Evolutionary conservation across 2,113 vertebrate species (phyloP).

Genomic region (Oncorhynchus tshawytscha): DNA sequence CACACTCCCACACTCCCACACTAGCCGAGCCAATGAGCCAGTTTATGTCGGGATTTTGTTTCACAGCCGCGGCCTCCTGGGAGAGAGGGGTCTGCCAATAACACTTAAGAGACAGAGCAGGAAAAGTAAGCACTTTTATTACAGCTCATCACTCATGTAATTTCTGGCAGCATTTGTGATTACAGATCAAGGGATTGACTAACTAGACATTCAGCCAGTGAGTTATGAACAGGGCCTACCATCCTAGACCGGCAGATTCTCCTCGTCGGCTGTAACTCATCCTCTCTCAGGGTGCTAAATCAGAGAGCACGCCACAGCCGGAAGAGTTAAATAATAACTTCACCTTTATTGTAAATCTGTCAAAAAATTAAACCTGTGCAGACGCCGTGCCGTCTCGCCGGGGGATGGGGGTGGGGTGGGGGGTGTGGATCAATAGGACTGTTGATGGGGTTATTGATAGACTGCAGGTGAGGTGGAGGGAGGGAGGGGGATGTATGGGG

Average conservation of each 20-base stretch:
- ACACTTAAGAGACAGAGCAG: conserved; percentile 88
- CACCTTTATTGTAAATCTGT: conserved; percentile 71
- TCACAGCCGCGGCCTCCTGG: conserved; percentile 73
- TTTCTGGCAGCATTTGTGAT: conserved; percentile 94
- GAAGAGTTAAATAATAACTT: conserved; percentile 78
- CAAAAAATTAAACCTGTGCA: conserved; percentile 71
- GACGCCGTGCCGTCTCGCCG: conserved; percentile 41
- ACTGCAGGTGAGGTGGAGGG: conserved; percentile 55
- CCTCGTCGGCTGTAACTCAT: conserved; percentile 74
- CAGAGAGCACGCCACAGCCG: conserved; percentile 57
- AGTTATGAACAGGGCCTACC: conserved; percentile 80
- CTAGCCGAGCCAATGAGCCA: conserved; percentile 67
- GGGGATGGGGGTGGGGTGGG: conserved; percentile 28
- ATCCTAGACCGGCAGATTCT: conserved; percentile 64
- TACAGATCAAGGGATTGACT: conserved; percentile 99
- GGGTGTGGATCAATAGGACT: conserved; percentile 62
- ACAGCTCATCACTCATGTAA: conserved; percentile 90
- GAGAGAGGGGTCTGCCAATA: conserved; percentile 78
- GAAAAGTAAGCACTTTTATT: conserved; percentile 92
- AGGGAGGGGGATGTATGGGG: too few species aligned
- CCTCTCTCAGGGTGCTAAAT: conserved; percentile 67
- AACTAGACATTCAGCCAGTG: conserved; percentile 89
- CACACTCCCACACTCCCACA: conserved; percentile 5
- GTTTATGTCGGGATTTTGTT: conserved; percentile 75
- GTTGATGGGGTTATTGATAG: conserved; percentile 67